Base-by-base conservation (phyloP, 1,140 invertebrate genomes). In the Drosophila lacteicornis region DNA sequence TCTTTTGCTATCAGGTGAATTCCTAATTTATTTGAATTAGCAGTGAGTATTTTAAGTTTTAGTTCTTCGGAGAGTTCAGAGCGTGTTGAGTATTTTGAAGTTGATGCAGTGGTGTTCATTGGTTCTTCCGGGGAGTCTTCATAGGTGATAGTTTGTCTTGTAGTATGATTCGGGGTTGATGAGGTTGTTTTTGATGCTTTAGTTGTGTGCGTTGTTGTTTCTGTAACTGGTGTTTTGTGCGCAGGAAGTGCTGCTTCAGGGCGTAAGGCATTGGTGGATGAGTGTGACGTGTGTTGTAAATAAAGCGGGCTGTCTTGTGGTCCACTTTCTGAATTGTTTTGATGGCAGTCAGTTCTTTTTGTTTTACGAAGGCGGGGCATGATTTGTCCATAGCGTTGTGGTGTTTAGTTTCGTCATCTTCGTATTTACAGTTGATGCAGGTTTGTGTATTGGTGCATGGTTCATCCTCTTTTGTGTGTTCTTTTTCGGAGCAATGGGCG, bases 231-330 rank as follows among this genome's bases (percentile, higher is more conserved):
- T 51, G 15, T 15, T 53, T 51, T 51, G 15, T 51, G 15, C 15
- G 50, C 4, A 17, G 50, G 15, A 8, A 51, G 12, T 33, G 50
- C 27, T 17, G 27, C 51, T 55, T 55, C 25, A 30, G n/a, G 17
- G 51, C 51, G 33, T 55, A 55, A 12, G n/a, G 30, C n/a, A 17
- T 55, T 36, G 51, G 33, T 22, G 30, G 51, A 33, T 55, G 51
- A 15, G 51, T 55, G 15, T 55, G 51, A 17, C 51, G 51, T 55
- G 51, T 36, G 30, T 38, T 55, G 51, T 50, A 50, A 13, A 50
- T 50, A 1, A 50, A 15, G 47, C 47, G 47, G 51, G 51, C 51
- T 55, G 33, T 40, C 51, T 55, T 55, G 51, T 22, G 9, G 51
- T 55, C 33, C 17, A 43, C 53, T 56, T 56, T 56, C 15, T 40